Conservation (phyloP, 2,888 invertebrate genomes). For the Apeira syringaria region DNA sequence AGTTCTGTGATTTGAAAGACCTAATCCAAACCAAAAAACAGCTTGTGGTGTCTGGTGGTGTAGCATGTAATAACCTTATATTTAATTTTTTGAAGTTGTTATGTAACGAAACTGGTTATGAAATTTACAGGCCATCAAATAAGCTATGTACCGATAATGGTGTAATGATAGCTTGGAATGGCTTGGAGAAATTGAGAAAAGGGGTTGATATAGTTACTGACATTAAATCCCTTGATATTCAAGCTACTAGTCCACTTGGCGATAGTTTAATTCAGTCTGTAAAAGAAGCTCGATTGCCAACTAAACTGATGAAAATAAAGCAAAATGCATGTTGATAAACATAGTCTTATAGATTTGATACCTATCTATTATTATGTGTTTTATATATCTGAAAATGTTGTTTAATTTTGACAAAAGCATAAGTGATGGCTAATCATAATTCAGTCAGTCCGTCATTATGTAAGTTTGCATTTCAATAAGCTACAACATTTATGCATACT, state of each 20-base stretch:
- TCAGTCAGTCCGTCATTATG: too few relatives aligned
- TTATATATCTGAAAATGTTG: too few relatives aligned
- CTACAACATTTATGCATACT: too few relatives aligned
- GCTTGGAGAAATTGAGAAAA: conserved; percentile 89
- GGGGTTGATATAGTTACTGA: conserved; percentile 80
- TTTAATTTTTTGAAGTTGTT: conserved; percentile 87
- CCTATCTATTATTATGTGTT: too few relatives aligned
- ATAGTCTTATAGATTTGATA: too few relatives aligned
- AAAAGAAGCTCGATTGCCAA: conserved; percentile 73
- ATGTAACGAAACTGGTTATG: conserved; percentile 86
- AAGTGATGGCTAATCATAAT: too few relatives aligned
- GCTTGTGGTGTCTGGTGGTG: conserved; percentile 96
- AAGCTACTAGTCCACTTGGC: conserved; percentile 86
- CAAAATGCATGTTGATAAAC: too few relatives aligned
- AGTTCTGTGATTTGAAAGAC: conserved; percentile 86
- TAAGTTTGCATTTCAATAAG: too few relatives aligned
- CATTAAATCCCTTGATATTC: conserved; percentile 85
- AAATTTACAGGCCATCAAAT: conserved; percentile 90
- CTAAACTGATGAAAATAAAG: conserved; percentile 67
- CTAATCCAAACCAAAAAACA: conserved; percentile 87
- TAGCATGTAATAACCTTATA: conserved; percentile 96
- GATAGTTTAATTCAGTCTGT: conserved; percentile 85
- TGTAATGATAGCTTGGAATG: conserved; percentile 99
- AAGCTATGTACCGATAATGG: conserved; percentile 98
- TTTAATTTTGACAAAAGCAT: too few relatives aligned